These are phyloP conservation scores for Fistularia tabacaria DNA, from an alignment of 2,797 vertebrate genomes.

Conservation along the genomic window DNA sequence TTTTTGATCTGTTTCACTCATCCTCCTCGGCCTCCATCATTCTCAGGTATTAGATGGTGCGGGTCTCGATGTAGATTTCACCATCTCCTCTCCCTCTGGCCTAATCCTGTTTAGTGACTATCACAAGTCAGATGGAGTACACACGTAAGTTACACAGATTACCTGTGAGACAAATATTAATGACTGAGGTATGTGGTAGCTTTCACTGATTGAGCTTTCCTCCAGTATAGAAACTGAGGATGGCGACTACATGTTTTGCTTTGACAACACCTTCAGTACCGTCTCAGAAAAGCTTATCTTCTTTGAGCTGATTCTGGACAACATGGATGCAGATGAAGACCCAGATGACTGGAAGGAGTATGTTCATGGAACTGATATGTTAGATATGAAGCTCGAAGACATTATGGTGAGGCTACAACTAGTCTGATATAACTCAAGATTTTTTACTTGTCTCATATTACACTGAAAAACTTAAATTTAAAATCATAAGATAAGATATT, in stretches of 20 bases:
- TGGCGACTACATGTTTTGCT: constrained; percentile 99
- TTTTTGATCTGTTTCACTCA: constrained; percentile 4
- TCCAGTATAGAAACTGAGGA: constrained; percentile 89
- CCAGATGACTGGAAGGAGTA: constrained; percentile 93
- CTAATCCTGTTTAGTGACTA: constrained; percentile 85
- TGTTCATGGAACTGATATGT: constrained; percentile 85
- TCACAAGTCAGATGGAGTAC: constrained; percentile 94
- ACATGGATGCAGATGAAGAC: constrained; percentile 83
- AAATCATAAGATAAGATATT: no score
- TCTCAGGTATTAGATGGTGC: constrained; percentile 91
- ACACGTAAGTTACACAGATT: constrained; percentile 82
- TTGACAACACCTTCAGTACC: constrained; percentile 94
- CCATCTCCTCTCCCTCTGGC: constrained; percentile 84
- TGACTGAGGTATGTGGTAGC: background rate
- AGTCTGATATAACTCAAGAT: background rate
- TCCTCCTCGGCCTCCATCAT: no score
- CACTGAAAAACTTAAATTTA: no score
- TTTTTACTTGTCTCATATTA: no score
- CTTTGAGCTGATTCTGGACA: constrained; percentile 97
- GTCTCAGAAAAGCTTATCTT: constrained; percentile 97
- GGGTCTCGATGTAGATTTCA: constrained; percentile 94
- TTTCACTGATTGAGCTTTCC: constrained; percentile 10
- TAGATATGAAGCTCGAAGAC: constrained; percentile 97
- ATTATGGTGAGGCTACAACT: constrained; percentile 83
- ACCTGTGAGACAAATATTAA: no score